These are phyloP conservation scores for Steatocranus sp. DNA, from an alignment of 2,797 vertebrate species.

Conservation along the genomic window DNA sequence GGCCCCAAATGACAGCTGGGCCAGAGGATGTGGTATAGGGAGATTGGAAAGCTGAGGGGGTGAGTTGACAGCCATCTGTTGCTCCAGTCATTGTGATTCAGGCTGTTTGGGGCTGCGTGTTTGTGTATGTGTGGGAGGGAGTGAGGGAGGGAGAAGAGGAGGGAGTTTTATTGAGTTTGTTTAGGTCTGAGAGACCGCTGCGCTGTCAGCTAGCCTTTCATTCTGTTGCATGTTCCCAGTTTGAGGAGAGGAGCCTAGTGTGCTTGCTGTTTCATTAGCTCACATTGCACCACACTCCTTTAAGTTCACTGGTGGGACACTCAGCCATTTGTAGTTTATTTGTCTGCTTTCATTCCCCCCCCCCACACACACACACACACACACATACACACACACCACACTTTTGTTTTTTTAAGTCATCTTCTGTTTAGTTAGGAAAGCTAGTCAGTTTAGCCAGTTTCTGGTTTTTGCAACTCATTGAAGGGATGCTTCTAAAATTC, in stretches of 20 bases:
- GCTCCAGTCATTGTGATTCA: conserved; percentile 76
- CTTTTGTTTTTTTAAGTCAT: not conserved
- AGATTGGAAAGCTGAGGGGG: conserved; percentile 51
- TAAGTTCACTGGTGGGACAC: conserved; percentile 6
- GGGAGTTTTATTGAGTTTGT: conserved; percentile 51
- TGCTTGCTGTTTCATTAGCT: conserved; percentile 12
- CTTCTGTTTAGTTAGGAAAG: conserved; percentile 24
- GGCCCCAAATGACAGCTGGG: conserved; percentile 71
- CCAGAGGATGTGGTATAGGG: conserved; percentile 63
- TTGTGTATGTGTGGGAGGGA: conserved; percentile 30
- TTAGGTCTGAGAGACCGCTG: conserved; percentile 39
- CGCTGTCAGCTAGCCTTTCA: conserved; percentile 25
- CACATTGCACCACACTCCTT: not conserved
- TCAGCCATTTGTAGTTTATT: conserved; percentile 25
- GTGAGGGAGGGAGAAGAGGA: not conserved
- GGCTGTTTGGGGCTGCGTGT: conserved; percentile 52
- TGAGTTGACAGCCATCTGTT: conserved; percentile 78
- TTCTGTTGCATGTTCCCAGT: conserved; percentile 9
- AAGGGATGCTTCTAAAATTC: conserved; percentile 15
- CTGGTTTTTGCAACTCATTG: not conserved
- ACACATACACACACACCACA: too few species aligned
- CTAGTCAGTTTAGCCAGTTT: not conserved
- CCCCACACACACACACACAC: too few species aligned
- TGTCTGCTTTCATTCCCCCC: not conserved
- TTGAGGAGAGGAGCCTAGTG: conserved; percentile 28